A percentile compares a stretch with the other conserved stretches of the same genome.
Conservation (phyloP, 2,888 invertebrate species). For the Odontothrips loti region DNA sequence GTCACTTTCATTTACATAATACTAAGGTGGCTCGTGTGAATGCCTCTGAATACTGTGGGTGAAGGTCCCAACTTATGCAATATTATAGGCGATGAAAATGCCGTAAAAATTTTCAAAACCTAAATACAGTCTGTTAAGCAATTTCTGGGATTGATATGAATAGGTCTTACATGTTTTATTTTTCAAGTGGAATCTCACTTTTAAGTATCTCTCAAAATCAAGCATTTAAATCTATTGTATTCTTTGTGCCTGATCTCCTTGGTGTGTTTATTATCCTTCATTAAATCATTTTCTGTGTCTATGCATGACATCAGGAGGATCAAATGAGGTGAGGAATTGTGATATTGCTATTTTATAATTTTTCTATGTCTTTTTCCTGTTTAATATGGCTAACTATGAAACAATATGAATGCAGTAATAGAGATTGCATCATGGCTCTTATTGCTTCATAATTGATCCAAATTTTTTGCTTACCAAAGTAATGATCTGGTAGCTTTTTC, state of each 20-base stretch:
- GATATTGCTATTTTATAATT: too few species aligned
- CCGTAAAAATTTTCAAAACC: too few species aligned
- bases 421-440: background rate
- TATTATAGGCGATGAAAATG: too few species aligned
- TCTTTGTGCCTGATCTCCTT: background rate
- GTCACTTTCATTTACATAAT: background rate
- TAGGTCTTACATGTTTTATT: background rate
- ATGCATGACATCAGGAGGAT: conserved; percentile 18
- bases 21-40: too few species aligned
- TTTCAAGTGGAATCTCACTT: background rate
- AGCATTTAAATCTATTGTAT: background rate
- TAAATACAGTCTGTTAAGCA: too few species aligned
- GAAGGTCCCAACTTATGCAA: too few species aligned
- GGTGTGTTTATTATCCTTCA: background rate
- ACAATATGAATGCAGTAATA: too few species aligned
- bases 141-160: too few species aligned
- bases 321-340: background rate
- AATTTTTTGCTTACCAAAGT: too few species aligned
- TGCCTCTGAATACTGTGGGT: too few species aligned
- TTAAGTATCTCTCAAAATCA: background rate
- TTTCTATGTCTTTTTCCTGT: background rate
- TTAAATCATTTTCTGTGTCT: conserved; percentile 26
- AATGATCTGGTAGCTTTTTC: background rate
- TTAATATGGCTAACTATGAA: too few species aligned
- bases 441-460: background rate